Base-by-base conservation (phyloP, 2,113 vertebrate genomes). In the Percina caprodes region DNA sequence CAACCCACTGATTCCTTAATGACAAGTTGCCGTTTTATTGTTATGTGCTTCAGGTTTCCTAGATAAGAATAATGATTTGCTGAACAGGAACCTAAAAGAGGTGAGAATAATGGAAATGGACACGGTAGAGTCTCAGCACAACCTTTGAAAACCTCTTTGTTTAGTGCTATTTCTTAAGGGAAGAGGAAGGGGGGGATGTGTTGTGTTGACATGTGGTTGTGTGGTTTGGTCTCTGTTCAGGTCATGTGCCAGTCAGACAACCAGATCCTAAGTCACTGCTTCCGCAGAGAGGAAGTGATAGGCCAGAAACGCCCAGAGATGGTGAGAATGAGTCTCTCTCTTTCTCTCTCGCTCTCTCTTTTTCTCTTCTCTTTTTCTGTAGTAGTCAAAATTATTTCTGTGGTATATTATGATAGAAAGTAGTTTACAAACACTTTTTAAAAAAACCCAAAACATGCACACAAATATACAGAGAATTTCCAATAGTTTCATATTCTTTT, bases 61-160 rank as follows among this genome's bases (percentile, higher is more conserved):
- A 55, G 98, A 99, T 84, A 99, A 99, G 93, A 99, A 99, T 94
- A 99, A 99, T 0, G 97, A 99, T 86, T 96, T 96, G 71, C 96
- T 99, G 46, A 99, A 97, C 94, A 95, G 98, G 85, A 99, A 97
- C 93, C 94, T 99, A 77, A 99, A 99, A 91, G 97, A 99, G 96
- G 98, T 98, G 88, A 96, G 94, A 4, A 15, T n/a, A 13, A n/a
- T 69, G 26, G 30, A 61, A 75, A 10, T 8, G 10, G 21, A 54
- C 2, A 30, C 12, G 15, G 23, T 48, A 23, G 39, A 71, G 7
- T 55, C 24, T 67, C 26, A 52, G 35, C 35, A 6, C 45, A 56
- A 18, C 21, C 30, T 69, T 78, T 66, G 24, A 59, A 75, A 67
- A 69, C 39, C 12, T 7, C 19, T 56, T 2, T 48, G 33, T 26